These are phyloP conservation scores for Andricus quercusramuli DNA, from an alignment of 2,888 invertebrate species.

Conservation along the genomic window DNA sequence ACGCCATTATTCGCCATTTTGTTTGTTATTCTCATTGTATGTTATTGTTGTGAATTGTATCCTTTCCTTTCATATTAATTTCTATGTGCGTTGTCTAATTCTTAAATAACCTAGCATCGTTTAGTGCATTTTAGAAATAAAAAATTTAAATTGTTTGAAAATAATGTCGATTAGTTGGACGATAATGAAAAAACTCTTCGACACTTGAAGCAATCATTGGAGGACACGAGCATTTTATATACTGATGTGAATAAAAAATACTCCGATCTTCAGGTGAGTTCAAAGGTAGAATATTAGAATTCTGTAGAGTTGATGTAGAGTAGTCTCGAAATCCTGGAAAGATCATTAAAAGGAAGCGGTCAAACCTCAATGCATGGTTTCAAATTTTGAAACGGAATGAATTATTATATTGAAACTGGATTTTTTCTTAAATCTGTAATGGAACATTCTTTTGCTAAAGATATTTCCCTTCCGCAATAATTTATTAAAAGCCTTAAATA, in stretches of 20 bases:
- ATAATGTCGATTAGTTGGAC: slow-evolving; percentile 27
- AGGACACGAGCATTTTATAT: slow-evolving; percentile 52
- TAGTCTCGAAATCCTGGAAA: background rate
- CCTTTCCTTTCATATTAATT: background rate
- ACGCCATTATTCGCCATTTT: no score
- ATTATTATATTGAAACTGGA: no score
- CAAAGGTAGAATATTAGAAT: background rate
- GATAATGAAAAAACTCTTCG: slow-evolving; percentile 46
- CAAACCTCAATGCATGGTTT: no score
- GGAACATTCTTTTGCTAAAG: no score
- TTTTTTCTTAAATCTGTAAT: no score
- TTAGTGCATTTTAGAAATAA: background rate
- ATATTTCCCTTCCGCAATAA: no score
- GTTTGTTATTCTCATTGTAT: background rate
- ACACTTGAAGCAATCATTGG: slow-evolving; percentile 50
- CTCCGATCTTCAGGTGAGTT: slow-evolving; percentile 52
- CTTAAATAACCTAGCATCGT: background rate
- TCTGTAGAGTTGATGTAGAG: background rate
- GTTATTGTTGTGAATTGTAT: background rate
- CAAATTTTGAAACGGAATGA: no score
- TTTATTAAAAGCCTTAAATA: no score
- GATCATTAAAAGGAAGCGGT: no score
- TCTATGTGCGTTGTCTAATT: background rate
- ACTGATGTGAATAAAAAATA: slow-evolving; percentile 58
- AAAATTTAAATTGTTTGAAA: background rate